These are phyloP conservation scores for Colius striatus DNA, from an alignment of 2,113 vertebrate species.

Conservation along the genomic window DNA sequence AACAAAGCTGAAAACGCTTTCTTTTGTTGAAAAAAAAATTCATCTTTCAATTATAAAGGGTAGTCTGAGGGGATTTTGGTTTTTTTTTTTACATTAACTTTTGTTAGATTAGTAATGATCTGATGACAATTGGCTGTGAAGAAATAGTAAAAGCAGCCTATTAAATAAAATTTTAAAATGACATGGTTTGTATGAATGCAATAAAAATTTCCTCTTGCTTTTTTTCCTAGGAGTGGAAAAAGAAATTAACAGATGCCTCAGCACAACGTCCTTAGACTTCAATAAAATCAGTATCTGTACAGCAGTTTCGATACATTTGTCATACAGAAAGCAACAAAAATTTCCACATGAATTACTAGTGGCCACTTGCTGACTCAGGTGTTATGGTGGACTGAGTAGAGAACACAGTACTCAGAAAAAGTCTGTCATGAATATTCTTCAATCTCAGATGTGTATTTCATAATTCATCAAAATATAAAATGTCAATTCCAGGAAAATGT, in stretches of 20 bases:
- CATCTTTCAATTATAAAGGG: not conserved
- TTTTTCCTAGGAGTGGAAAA: not conserved
- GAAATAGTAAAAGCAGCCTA: constrained; percentile 9
- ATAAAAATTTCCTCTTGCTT: not conserved
- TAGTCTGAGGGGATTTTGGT: not conserved
- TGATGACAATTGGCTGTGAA: not conserved
- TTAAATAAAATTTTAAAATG: not conserved
- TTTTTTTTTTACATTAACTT: not conserved
- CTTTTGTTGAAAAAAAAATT: not conserved
- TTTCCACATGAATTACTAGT: not conserved
- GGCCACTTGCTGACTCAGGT: not conserved
- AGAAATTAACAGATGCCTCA: not conserved
- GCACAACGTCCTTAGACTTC: not conserved
- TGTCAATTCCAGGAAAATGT: not conserved
- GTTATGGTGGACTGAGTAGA: not conserved
- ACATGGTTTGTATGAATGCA: not conserved
- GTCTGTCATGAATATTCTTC: not conserved
- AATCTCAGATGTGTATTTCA: not conserved
- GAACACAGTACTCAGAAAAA: not conserved
- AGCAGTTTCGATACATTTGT: not conserved
- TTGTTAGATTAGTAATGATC: not conserved
- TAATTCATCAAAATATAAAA: not conserved
- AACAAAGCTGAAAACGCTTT: not conserved
- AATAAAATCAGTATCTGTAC: not conserved
- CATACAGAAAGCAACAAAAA: not conserved